These are phyloP conservation scores for Gymnogyps californianus DNA, from an alignment of 2,113 vertebrate species.

Conservation along the genomic window DNA sequence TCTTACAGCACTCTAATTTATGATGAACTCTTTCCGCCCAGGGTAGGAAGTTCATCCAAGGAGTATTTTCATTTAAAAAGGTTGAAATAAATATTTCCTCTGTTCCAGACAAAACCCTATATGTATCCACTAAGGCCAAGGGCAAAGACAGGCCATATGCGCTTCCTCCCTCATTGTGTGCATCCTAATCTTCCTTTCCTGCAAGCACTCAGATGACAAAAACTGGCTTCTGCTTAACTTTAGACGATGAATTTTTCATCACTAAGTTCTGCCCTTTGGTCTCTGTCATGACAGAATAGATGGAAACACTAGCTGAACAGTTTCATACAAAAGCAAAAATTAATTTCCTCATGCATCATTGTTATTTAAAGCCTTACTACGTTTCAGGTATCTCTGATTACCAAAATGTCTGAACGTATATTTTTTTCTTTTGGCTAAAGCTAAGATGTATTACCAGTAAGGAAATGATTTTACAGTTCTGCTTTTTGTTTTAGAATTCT, in stretches of 20 bases:
- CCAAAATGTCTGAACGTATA: neutral
- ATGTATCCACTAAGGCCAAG: neutral
- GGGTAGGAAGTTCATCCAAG: neutral
- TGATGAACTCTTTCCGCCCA: neutral
- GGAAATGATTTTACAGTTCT: neutral
- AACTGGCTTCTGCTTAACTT: neutral
- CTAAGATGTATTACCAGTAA: neutral
- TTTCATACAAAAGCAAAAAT: neutral
- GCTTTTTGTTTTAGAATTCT: neutral
- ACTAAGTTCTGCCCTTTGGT: neutral
- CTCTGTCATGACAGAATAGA: neutral
- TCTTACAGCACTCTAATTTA: neutral
- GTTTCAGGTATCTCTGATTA: neutral
- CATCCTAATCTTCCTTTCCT: neutral
- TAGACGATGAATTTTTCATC: neutral
- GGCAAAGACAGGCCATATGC: neutral
- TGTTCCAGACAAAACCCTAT: neutral
- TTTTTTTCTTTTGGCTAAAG: neutral
- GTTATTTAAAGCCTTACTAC: neutral
- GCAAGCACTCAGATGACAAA: neutral
- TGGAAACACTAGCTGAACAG: neutral
- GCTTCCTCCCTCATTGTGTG: accelerated
- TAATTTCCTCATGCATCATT: neutral
- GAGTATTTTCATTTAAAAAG: neutral
- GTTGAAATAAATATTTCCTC: neutral